Evolutionary conservation across 2,797 vertebrate genomes (phyloP).

Genomic region (Gouania willdenowi): DNA sequence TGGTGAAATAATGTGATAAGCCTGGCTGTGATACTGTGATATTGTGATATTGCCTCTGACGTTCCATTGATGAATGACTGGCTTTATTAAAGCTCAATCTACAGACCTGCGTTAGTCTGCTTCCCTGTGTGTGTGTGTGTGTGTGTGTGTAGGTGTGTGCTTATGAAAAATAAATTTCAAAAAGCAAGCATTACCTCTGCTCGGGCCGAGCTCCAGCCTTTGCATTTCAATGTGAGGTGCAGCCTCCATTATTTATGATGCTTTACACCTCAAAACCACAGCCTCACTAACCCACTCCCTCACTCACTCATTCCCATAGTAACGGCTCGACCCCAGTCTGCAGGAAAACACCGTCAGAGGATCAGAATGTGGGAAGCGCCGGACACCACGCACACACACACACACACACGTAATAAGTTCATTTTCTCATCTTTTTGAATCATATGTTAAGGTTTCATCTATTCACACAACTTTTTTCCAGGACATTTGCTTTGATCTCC

Average conservation of each 20-base stretch:
- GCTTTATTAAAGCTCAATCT: slow-evolving; percentile 54
- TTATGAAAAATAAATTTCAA: slow-evolving; percentile 79
- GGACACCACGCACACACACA: no score
- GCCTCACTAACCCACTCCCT: slow-evolving; percentile 37
- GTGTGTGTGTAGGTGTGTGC: slow-evolving; percentile 10
- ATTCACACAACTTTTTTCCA: no score
- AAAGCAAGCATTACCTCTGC: slow-evolving; percentile 76
- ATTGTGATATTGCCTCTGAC: slow-evolving; percentile 53
- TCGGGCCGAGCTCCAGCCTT: slow-evolving; percentile 71
- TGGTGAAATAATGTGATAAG: slow-evolving; percentile 37
- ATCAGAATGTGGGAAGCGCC: no score
- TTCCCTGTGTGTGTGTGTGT: slow-evolving; percentile 1
- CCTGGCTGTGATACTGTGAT: no score
- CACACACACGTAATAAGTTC: no score
- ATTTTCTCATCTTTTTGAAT: no score
- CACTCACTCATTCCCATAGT: slow-evolving; percentile 72
- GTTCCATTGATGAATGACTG: slow-evolving; percentile 40
- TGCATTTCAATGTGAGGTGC: slow-evolving; percentile 81
- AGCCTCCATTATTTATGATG: slow-evolving; percentile 81
- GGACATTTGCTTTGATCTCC: no score
- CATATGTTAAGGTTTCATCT: no score
- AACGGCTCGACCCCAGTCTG: slow-evolving; percentile 59
- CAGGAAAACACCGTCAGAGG: slow-evolving; percentile 19
- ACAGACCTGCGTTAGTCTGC: slow-evolving; percentile 54
- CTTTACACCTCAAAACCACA: slow-evolving; percentile 78